Evolutionary conservation across 2,888 invertebrate species (phyloP), one percentile per base, ranked within the genome.

Genomic region (Beris morrisii): DNA sequence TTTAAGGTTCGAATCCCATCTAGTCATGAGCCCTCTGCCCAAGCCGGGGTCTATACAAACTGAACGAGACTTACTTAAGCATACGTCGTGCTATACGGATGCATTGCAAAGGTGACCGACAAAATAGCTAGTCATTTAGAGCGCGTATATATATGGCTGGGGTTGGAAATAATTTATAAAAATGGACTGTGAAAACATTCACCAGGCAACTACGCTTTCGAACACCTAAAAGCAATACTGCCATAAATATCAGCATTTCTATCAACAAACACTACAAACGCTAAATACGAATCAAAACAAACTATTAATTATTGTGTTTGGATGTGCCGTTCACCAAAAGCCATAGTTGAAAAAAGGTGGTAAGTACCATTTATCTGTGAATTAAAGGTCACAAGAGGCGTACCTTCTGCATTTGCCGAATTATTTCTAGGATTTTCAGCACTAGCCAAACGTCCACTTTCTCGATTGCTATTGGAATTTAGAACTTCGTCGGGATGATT

Each of bases 371-470:
- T 76, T 75, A 72, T 74, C 73, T 77, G 75, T 74, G 74, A 74
- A 77, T 75, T 77, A 78, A 78, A 79, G 74, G 77, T 79, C 79
- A 80, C 80, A 75, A 80, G 78, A 74, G 80, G 80, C 79, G 78
- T 80, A 80, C 80, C 80, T 80, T 80, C 80, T 74, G 78, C 75
- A 72, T 74, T 75, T 61, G 72, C 71, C 69, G 73, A 9, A 54
- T 13, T 38, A 32, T 45, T 46, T 64, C 61, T 13, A 53, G 61
- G 46, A 52, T 66, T 68, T 5, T 45, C 58, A 11, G 32, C 13
- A 68, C 32, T 11, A 4, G 61, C 32, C 50, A 52, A 38, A 38
- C 22, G 73, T 57, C 71, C 72, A 38, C 70, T 73, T 45, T 69
- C 70, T 7, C 73, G 70, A 28, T 73, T 73, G 22, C 72, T 71